Conservation (phyloP, 2,113 vertebrate species). For the Ovis canadensis region DNA sequence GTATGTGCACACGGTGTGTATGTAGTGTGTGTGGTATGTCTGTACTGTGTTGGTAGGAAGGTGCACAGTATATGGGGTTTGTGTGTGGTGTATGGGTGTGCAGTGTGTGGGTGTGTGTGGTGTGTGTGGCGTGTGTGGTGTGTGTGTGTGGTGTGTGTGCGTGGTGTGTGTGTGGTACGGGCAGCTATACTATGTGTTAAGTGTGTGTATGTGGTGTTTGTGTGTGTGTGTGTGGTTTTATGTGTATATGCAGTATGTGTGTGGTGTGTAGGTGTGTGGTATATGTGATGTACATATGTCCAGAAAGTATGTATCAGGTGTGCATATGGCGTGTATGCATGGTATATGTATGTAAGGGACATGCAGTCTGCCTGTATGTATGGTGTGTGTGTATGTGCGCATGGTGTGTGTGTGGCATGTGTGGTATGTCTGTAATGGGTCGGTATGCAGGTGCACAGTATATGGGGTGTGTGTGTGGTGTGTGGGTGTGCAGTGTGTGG, state of each 20-base stretch:
- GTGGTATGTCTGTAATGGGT: not conserved
- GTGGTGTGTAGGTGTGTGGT: not conserved
- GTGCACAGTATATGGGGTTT: not conserved
- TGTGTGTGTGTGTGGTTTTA: not conserved
- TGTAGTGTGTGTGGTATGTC: not conserved
- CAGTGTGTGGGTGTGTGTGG: not conserved
- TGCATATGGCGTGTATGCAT: not conserved
- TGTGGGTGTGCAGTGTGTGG: no score
- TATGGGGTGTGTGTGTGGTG: no score
- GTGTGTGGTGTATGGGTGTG: not conserved
- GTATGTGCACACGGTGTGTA: accelerated
- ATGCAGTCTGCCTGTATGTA: not conserved
- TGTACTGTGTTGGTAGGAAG: not conserved
- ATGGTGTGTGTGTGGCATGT: not conserved
- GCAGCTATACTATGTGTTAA: not conserved
- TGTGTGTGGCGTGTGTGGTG: not conserved
- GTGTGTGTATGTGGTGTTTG: not conserved
- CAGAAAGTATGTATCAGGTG: not conserved
- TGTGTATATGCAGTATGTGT: not conserved
- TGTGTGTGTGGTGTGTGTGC: no score
- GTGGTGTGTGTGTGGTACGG: not conserved
- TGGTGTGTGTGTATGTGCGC: no score
- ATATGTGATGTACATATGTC: not conserved
- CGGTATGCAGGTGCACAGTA: not conserved
- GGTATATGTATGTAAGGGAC: not conserved